Evolutionary conservation across 1,140 invertebrate genomes (phyloP).

Genomic region (Bombus haemorrhoidalis): DNA sequence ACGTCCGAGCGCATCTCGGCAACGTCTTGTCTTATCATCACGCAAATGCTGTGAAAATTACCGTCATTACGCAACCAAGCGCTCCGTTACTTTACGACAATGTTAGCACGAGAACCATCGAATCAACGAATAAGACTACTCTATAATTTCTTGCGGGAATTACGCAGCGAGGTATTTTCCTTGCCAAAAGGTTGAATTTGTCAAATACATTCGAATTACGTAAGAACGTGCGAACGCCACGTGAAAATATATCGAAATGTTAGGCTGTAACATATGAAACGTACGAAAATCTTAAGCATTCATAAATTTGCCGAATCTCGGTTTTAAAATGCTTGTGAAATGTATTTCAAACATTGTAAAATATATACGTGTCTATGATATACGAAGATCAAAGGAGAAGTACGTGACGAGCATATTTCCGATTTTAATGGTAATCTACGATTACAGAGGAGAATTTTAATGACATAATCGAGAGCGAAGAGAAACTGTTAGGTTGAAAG

Average conservation of each 20-base stretch:
- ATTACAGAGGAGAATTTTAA: background rate
- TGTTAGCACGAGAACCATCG: background rate
- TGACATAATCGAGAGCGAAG: background rate
- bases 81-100: background rate
- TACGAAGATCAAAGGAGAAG: too few species aligned
- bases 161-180: background rate
- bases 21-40: background rate
- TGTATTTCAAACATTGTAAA: too few species aligned
- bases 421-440: background rate
- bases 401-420: too few species aligned
- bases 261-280: background rate
- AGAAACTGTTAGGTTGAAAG: background rate
- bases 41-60: slow-evolving; percentile 14
- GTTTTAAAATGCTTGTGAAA: background rate
- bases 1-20: background rate
- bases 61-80: slow-evolving; percentile 10
- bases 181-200: background rate
- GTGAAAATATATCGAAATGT: background rate
- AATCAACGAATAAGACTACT: background rate
- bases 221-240: background rate
- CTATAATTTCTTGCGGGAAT: background rate
- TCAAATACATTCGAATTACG: background rate
- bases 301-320: background rate
- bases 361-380: too few species aligned
- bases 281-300: background rate